These are phyloP conservation scores for Eciton burchellii DNA, from an alignment of 1,140 invertebrate genomes.

Conservation along the genomic window DNA sequence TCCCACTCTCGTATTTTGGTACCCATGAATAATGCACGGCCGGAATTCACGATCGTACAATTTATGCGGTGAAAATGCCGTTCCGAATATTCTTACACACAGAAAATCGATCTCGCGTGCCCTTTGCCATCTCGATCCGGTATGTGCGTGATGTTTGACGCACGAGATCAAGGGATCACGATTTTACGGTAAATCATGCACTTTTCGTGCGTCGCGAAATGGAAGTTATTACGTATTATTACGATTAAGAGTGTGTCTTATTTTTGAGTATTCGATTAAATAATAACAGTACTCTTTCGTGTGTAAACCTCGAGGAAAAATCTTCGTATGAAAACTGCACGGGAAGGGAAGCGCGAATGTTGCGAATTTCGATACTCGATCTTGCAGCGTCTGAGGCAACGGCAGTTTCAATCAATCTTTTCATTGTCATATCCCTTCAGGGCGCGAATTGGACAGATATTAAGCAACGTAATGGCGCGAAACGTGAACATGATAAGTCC, in stretches of 20 bases:
- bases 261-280: background rate
- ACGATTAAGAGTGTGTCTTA: background rate
- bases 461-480: background rate
- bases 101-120: constrained; percentile 52
- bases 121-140: constrained; percentile 62
- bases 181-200: constrained; percentile 8
- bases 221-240: background rate
- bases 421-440: background rate
- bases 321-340: background rate
- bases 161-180: constrained; percentile 57
- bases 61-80: constrained; percentile 71
- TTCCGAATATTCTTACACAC: constrained; percentile 41
- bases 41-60: constrained; percentile 72
- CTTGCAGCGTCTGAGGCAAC: background rate
- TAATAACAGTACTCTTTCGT: background rate
- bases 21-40: constrained; percentile 76
- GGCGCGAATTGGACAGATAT: background rate
- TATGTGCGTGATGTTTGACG: constrained; percentile 60
- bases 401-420: background rate
- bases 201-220: background rate
- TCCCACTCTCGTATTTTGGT: constrained; percentile 38
- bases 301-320: background rate
- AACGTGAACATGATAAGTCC: background rate
- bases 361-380: background rate
- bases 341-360: background rate